Base-by-base conservation (phyloP, 92 coral and sea anemone genomes). In the Phenganax subtilis region DNA sequence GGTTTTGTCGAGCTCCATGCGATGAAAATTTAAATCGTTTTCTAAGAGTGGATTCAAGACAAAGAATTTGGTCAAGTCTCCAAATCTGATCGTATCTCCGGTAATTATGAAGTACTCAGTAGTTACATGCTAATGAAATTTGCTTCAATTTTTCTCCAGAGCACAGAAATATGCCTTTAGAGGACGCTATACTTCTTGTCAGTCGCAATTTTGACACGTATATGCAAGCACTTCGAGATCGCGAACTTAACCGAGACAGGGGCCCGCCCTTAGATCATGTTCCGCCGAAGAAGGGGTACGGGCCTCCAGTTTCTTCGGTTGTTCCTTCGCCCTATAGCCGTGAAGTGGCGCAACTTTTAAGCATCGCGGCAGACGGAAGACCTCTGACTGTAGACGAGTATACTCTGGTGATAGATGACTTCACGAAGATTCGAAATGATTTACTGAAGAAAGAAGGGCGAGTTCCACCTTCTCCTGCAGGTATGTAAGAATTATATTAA, bases 91-190 rank as follows among this genome's bases (percentile, higher is more conserved):
- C 47, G 5, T 37, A 37, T 37, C 47, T 37, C 47, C 47, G 5
- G 5, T 37, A 5, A 37, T 5, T 37, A 37, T 37, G 47, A 37
- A 2, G 47, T 37, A 37, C 47, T 1, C 47, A 37, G 47, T 37
- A 37, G 47, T 37, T 37, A 37, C 47, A 37, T 52, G 62, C 80
- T 75, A 75, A 75, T 55, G 37, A 56, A 8, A 47, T 79, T 69
- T 79, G 74, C 83, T 79, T 79, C 73, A 51, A 52, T 59, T 79
- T 79, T 89, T 85, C 88, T 92, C 91, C 99, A 96, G 99, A 96
- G 91, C 99, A 96, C 96, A 96, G 99, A 82, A 96, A 96, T 90
- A 96, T 96, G 99, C 99, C 99, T 84, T 97, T 96, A 75, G 99
- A 92, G 77, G 99, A 96, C 85, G 99, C 99, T 79, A 89, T 96